Evolutionary conservation across 2,888 invertebrate species (phyloP), one percentile per base, ranked within the genome.

Genomic region (Nomada fabriciana): DNA sequence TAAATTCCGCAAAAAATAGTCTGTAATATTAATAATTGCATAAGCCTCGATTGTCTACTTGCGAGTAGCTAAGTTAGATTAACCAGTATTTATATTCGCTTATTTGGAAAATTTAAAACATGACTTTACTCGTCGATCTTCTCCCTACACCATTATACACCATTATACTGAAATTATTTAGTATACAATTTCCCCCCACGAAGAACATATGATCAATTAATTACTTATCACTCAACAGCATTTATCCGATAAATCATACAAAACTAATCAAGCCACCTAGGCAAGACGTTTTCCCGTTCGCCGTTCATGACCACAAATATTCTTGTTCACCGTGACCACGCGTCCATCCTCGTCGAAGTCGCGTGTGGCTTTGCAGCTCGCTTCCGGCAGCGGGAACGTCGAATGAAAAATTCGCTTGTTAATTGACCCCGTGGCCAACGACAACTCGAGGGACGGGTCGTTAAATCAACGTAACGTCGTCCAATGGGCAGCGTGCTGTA

Each of bases 391-490:
- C 0, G 2, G 43, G 13, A 43, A n/a, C n/a, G 57, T 13, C 13
- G 11, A 15, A 47, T 11, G 47, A 69, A 57, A 47, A 25, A 57
- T 59, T 2, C 25, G 25, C 42, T 10, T 69, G 47, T 69, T 59
- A 59, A 69, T 69, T 69, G 29, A 59, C 69, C 20, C 1, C n/a
- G 23, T n/a, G 29, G 42, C 23, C 42, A 55, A 42, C 55, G 36
- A 55, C 10, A 42, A 23, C 15, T 53, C 15, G 42, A 42, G 18
- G 5, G n/a, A 23, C 42, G 53, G 55, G 18, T 55, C 68, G 52
- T 42, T 55, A 68, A 68, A 68, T 68, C 67, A 42, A 18, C 18
- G 36, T 68, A 11, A 23, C 36, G 11, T 55, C 42, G 10, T 42
- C 10, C 23, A 60, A 55, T 55, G 9, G 29, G 29, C 18, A 18